These are phyloP conservation scores for Steatocranus sp. DNA, from an alignment of 2,797 vertebrate species.

Conservation along the genomic window DNA sequence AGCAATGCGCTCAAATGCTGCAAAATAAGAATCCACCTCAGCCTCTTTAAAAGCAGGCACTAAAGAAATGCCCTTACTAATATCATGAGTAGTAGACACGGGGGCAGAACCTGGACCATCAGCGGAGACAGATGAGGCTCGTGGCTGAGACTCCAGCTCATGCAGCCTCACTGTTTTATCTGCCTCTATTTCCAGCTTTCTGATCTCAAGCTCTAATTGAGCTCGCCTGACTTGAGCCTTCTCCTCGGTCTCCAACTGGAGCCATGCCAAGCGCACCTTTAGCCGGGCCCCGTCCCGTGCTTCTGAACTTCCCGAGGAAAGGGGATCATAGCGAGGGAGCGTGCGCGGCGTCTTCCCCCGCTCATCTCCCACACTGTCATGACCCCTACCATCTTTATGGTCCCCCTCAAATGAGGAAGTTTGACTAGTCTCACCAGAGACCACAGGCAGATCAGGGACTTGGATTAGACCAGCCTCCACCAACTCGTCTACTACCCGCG, in stretches of 20 bases:
- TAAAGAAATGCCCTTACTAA: too few relatives aligned
- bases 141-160: background rate
- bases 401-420: background rate
- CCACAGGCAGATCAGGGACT: background rate
- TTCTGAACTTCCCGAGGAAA: background rate
- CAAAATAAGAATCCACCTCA: too few relatives aligned
- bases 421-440: too few relatives aligned
- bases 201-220: background rate
- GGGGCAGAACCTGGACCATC: too few relatives aligned
- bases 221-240: fast-evolving
- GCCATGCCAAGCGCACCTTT: fast-evolving
- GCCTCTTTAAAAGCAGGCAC: too few relatives aligned
- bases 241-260: background rate
- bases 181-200: background rate
- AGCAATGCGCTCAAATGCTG: too few relatives aligned
- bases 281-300: fast-evolving
- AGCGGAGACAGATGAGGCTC: too few relatives aligned
- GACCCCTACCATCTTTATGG: background rate
- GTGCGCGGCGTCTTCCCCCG: fast-evolving
- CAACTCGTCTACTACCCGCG: background rate
- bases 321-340: background rate
- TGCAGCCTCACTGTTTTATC: background rate
- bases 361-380: background rate
- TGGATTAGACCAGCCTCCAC: background rate
- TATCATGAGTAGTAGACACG: too few relatives aligned